Conservation (phyloP, 2,888 invertebrate species). For the Nomada hirtipes region DNA sequence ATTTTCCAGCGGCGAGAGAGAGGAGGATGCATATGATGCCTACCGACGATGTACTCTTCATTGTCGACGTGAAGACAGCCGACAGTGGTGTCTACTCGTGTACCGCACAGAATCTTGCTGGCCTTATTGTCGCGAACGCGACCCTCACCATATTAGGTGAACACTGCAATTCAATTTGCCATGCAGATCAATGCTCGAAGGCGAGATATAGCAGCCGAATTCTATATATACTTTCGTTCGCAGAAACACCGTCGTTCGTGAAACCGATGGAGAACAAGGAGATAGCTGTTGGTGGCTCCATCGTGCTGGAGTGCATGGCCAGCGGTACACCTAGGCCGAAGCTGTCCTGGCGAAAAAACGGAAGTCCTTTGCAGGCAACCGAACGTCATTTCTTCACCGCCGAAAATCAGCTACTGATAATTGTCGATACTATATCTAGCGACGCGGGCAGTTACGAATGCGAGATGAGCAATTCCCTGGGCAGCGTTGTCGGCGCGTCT, state of each 20-base stretch:
- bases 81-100: slow-evolving; percentile 98
- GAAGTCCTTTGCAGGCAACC: slow-evolving; percentile 89
- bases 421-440: slow-evolving; percentile 90
- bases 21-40: slow-evolving; percentile 97
- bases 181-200: no score
- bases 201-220: background rate
- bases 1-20: slow-evolving; percentile 97
- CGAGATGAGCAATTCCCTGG: slow-evolving; percentile 94
- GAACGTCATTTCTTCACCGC: slow-evolving; percentile 95
- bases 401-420: slow-evolving; percentile 94
- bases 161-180: background rate
- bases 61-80: slow-evolving; percentile 94
- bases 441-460: slow-evolving; percentile 96
- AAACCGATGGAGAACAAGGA: slow-evolving; percentile 94
- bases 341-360: slow-evolving; percentile 94
- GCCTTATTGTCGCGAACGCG: slow-evolving; percentile 93
- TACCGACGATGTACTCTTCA: slow-evolving; percentile 95
- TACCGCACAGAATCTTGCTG: slow-evolving; percentile 95
- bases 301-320: slow-evolving; percentile 95
- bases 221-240: slow-evolving; percentile 17
- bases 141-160: slow-evolving; percentile 90
- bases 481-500: slow-evolving; percentile 90
- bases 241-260: slow-evolving; percentile 94
- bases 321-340: slow-evolving; percentile 93
- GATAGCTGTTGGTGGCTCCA: slow-evolving; percentile 92